Evolutionary conservation across 2,888 invertebrate species (phyloP).

Genomic region (Eupsilia transversa): DNA sequence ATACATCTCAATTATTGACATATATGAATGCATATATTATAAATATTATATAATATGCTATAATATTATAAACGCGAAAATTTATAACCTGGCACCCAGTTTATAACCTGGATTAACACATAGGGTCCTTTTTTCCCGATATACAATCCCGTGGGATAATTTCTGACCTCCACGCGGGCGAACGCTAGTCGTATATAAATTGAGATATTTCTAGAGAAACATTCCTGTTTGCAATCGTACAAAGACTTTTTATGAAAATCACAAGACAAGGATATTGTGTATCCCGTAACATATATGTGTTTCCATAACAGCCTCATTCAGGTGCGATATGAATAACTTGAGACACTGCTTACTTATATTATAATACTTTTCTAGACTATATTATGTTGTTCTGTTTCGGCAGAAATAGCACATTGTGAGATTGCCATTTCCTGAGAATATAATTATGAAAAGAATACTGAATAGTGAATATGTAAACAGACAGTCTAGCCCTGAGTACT

Average conservation of each 20-base stretch:
- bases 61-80: too few relatives aligned
- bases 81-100: too few relatives aligned
- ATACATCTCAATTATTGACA: too few relatives aligned
- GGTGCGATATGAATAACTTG: constrained; percentile 8
- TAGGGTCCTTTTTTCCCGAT: too few relatives aligned
- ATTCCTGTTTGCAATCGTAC: too few relatives aligned
- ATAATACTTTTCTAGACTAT: constrained; percentile 24
- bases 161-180: too few relatives aligned
- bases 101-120: too few relatives aligned
- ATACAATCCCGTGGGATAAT: too few relatives aligned
- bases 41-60: too few relatives aligned
- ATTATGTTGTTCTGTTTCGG: not conserved
- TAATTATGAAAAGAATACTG: constrained; percentile 26
- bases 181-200: too few relatives aligned
- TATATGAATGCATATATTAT: too few relatives aligned
- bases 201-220: too few relatives aligned
- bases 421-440: constrained; percentile 10
- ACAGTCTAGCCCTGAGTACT: not conserved
- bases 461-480: constrained; percentile 6
- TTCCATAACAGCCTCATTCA: constrained; percentile 4
- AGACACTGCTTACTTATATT: not conserved
- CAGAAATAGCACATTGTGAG: constrained; percentile 12
- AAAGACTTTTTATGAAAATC: not conserved
- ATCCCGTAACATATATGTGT: not conserved
- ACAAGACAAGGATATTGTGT: not conserved